Conservation (phyloP, 2,888 invertebrate species). For the Calameuta pallipes region DNA sequence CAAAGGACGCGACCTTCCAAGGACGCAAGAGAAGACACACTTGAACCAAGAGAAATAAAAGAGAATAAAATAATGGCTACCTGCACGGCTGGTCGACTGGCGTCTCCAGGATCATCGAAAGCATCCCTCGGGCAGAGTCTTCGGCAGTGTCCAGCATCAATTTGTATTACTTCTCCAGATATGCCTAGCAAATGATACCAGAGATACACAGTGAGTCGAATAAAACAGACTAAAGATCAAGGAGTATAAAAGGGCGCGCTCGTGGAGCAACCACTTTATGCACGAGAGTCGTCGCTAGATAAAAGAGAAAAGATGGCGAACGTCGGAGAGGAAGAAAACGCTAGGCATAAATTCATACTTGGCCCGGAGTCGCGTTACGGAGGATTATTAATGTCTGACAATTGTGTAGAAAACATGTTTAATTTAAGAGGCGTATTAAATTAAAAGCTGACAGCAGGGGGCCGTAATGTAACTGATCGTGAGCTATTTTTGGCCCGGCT, state of each 20-base stretch:
- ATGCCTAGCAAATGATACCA: constrained; percentile 48
- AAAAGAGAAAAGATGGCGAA: not conserved
- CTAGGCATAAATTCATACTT: not conserved
- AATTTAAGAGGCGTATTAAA: constrained; percentile 17
- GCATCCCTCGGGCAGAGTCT: constrained; percentile 57
- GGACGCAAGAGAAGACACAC: constrained; percentile 42
- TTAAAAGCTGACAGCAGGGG: constrained; percentile 13
- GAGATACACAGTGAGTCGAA: not conserved
- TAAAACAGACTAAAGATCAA: not conserved
- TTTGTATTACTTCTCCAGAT: constrained; percentile 60
- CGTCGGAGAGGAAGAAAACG: not conserved
- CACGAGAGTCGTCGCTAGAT: not conserved
- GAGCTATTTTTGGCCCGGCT: constrained; percentile 23
- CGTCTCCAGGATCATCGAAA: constrained; percentile 59
- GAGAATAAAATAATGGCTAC: constrained; percentile 31
- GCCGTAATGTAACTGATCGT: constrained; percentile 18
- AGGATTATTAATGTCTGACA: constrained; percentile 6
- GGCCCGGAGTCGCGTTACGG: constrained; percentile 1
- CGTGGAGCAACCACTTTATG: not conserved
- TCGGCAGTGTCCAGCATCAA: constrained; percentile 63
- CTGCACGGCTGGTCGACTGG: constrained; percentile 59
- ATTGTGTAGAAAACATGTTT: constrained; percentile 23
- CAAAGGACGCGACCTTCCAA: constrained; percentile 51
- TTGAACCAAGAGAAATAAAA: not conserved
- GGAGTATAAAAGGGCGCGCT: not conserved